These are phyloP conservation scores for Tretioscincus oriximinensis DNA, from an alignment of 2,113 vertebrate genomes.

Conservation along the genomic window DNA sequence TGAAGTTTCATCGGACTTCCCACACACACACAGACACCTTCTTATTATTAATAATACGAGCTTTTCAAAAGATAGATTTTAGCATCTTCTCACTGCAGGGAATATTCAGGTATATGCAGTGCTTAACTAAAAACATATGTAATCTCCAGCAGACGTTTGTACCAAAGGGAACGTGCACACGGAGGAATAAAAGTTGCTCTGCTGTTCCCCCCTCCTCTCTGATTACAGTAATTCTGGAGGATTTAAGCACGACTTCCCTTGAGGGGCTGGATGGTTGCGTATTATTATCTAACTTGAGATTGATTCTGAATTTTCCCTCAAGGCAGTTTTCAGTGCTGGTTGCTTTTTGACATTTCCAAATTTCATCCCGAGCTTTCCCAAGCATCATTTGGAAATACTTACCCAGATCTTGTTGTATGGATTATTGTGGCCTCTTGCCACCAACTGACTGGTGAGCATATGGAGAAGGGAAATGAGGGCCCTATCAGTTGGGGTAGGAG, in stretches of 20 bases:
- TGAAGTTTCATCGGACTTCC: constrained; percentile 39
- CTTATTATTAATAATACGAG: constrained; percentile 27
- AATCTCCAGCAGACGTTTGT: constrained; percentile 46
- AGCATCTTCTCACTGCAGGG: constrained; percentile 49
- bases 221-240: constrained; percentile 52
- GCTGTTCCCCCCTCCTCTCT: constrained; percentile 10
- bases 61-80: constrained; percentile 45
- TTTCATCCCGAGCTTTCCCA: constrained; percentile 2
- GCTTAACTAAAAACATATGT: constrained; percentile 55
- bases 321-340: background rate
- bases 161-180: constrained; percentile 35
- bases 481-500: background rate
- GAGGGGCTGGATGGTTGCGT: constrained; percentile 26
- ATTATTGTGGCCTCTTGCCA: background rate
- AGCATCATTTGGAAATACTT: background rate
- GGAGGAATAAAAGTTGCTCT: constrained; percentile 35
- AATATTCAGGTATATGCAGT: constrained; percentile 32
- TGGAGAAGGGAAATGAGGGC: background rate
- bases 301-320: constrained; percentile 39
- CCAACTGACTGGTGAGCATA: background rate
- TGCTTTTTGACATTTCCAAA: background rate
- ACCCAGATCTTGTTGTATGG: no score
- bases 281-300: constrained; percentile 15
- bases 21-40: background rate
- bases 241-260: constrained; percentile 32